Evolutionary conservation across 2,113 vertebrate genomes (phyloP), one percentile per base, ranked within the genome.

Genomic region (Perca schrenkii): DNA sequence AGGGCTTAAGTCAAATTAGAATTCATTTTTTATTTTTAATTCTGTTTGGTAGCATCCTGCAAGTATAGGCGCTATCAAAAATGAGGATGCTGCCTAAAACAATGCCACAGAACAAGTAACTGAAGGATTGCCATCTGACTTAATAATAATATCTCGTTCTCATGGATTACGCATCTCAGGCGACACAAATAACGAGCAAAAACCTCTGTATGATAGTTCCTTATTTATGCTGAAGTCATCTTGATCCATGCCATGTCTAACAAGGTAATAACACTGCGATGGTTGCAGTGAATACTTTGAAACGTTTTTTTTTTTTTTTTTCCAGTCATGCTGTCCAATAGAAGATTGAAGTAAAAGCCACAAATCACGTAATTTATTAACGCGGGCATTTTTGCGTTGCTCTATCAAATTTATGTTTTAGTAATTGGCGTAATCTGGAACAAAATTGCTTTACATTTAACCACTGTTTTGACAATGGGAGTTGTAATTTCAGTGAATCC

Each of bases 391-490:
- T 83, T 76, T 19, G 8, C 36, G 4, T 67, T 10, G 3, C 14
- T 58, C 14, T 31, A 78, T 54, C 15, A 76, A 67, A 62, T 47
- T n/a, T 67, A 34, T 73, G 43, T 70, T 79, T 63, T 69, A 81
- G 43, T 79, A 66, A 67, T 66, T 86, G 5, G 46, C 8, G 3
- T 85, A 82, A 85, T 89, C 31, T 70, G 40, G 36, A 76, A 46
- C 54, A 80, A 80, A 78, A 79, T 83, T 76, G 22, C 57, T 69
- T 64, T 12, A 8, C 76, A 83, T 80, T 57, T 16, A 66, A 78
- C 70, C 31, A 52, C 31, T 82, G 49, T 86, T 91, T 74, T 74
- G 76, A 84, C 67, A 92, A 75, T 89, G 88, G 82, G 79, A 85
- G 86, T 88, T 80, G 74, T 53, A 63, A 84, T 75, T 87, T 77